Evolutionary conservation across 35 echinoderm and acorn worm species (phyloP).

Genomic region (Apostichopus californicus): DNA sequence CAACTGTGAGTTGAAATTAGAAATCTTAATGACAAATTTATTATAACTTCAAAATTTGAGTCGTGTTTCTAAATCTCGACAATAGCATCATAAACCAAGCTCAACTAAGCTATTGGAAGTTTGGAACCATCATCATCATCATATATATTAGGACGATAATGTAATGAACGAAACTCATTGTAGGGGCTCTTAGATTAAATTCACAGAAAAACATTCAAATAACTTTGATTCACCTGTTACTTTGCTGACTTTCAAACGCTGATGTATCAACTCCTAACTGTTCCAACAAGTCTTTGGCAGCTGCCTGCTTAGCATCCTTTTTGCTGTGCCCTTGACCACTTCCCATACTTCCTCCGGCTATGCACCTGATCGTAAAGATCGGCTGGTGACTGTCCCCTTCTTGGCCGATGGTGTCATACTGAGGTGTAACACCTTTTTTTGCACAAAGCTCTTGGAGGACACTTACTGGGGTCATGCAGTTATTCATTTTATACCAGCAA

Average conservation of each 20-base stretch:
- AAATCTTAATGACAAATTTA: no score
- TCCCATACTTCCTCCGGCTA: slow-evolving; percentile 67
- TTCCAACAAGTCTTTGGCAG: slow-evolving; percentile 79
- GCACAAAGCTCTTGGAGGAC: slow-evolving; percentile 94
- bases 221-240: slow-evolving; percentile 20
- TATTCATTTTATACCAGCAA: slow-evolving; percentile 55
- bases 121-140: no score
- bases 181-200: no score
- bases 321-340: slow-evolving; percentile 73
- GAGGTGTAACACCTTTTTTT: slow-evolving; percentile 85
- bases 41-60: no score
- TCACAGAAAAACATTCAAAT: neutral
- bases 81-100: no score
- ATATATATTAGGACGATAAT: no score
- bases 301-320: slow-evolving; percentile 78
- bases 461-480: slow-evolving; percentile 94
- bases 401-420: slow-evolving; percentile 89
- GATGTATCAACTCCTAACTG: slow-evolving; percentile 82
- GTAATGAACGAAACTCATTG: no score
- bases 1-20: no score
- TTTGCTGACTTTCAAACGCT: slow-evolving; percentile 42
- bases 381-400: slow-evolving; percentile 94
- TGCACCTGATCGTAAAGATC: slow-evolving; percentile 87
- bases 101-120: no score
- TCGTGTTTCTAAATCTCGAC: no score